Evolutionary conservation across 2,888 invertebrate species (phyloP), one percentile per base, ranked within the genome.

Genomic region (Elmis aenea): DNA sequence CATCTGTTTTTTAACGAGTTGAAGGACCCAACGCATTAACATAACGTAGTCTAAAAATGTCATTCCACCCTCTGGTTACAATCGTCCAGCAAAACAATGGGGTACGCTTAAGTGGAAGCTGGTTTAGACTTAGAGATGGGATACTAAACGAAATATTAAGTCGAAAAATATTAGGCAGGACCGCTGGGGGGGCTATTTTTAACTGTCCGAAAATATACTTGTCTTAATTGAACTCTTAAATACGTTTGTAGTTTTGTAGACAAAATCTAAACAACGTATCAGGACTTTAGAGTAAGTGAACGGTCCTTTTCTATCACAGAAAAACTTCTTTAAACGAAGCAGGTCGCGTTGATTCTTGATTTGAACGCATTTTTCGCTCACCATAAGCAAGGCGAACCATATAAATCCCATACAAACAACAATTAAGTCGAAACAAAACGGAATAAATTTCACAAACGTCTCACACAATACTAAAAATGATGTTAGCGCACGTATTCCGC

Each of bases 91-190:
- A 38, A 42, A 15, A 11, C 10, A 25, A 15, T 28, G 26, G 15
- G 24, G 12, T 24, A 16, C 26, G n/a, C 14, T 14, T 20, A 20
- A 13, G 20, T 11, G 18, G 18, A 35, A 24, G 30, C 15, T 13
- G 16, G 13, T 24, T 13, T 11, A 10, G 16, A 32, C 32, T 32
- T 15, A 22, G 10, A 34, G 42, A 27, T 18, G 24, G 6, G 13
- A 6, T 18, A 18, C 34, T 40, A 13, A 14, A 30, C 24, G 21
- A 30, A 28, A 28, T 31, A 28, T 34, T 44, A 43, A 46, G 46
- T 34, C 25, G 43, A 46, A 46, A 46, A 46, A 43, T 46, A 40
- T 46, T 46, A 38, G 43, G 39, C 37, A 46, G 42, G 46, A 40
- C 46, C 46, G 33, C 34, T 26, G 37, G 34, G 46, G 46, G 38